These are phyloP conservation scores for Illadopsis cleaveri DNA, from an alignment of 2,113 vertebrate genomes.

Conservation along the genomic window DNA sequence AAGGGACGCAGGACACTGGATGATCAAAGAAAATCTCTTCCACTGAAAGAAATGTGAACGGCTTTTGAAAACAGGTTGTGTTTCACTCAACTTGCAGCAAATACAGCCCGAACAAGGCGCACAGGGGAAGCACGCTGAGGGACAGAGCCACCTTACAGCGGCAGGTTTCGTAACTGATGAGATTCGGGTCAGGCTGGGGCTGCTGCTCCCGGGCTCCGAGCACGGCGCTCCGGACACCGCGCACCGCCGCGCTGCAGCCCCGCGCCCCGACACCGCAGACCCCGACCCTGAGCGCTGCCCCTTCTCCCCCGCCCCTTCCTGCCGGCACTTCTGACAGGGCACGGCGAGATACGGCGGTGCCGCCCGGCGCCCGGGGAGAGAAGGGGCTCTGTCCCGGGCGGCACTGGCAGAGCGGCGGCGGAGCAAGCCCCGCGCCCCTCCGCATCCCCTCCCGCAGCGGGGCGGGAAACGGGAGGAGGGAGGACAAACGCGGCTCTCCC, in stretches of 20 bases:
- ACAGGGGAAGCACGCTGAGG: neutral
- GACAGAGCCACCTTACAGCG: neutral
- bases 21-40: neutral
- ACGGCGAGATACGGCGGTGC: neutral
- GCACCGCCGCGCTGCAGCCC: neutral
- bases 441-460: neutral
- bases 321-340: neutral
- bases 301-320: neutral
- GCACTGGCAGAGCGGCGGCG: neutral
- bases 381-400: neutral
- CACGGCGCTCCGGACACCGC: neutral
- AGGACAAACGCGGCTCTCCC: neutral
- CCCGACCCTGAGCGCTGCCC: neutral
- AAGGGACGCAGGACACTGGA: accelerated
- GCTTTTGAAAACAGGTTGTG: accelerated
- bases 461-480: neutral
- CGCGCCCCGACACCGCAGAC: neutral
- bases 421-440: neutral
- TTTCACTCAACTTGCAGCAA: neutral
- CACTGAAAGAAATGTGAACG: neutral
- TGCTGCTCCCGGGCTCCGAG: neutral
- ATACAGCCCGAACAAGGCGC: neutral
- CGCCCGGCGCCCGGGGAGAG: neutral
- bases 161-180: neutral
- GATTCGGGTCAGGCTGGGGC: neutral